Evolutionary conservation across 2,888 invertebrate species (phyloP).

Genomic region (Macaria liturata): DNA sequence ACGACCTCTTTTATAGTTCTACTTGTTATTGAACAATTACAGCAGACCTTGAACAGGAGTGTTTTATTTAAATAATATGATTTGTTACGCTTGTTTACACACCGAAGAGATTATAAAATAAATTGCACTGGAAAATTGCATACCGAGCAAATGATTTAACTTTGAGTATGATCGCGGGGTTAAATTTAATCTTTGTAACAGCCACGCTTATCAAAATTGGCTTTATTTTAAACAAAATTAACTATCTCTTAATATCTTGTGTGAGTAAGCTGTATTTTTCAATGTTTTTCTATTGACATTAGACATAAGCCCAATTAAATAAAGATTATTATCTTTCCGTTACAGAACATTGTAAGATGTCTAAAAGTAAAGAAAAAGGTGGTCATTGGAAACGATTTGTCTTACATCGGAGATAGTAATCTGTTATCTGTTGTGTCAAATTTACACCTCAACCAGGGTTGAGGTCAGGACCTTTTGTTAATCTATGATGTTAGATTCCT

Average conservation of each 20-base stretch:
- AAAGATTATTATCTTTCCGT: constrained; percentile 53
- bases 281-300: neutral
- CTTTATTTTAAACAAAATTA: too few species aligned
- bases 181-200: too few species aligned
- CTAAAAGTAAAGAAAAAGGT: constrained; percentile 57
- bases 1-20: constrained; percentile 18
- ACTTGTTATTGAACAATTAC: constrained; percentile 15
- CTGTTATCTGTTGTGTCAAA: constrained; percentile 53
- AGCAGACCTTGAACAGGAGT: constrained; percentile 1
- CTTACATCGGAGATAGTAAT: constrained; percentile 71
- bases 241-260: too few species aligned
- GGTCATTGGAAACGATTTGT: constrained; percentile 66
- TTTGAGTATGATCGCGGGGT: too few species aligned
- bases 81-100: too few species aligned
- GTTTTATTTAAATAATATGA: too few species aligned
- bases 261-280: too few species aligned
- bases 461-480: constrained; percentile 45
- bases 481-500: constrained; percentile 18
- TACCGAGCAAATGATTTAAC: too few species aligned
- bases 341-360: constrained; percentile 42
- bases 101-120: too few species aligned
- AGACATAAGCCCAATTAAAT: constrained; percentile 17
- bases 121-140: too few species aligned
- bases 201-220: too few species aligned
- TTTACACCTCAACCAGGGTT: constrained; percentile 48